Evolutionary conservation across 1,140 invertebrate genomes (phyloP).

Genomic region (Aphelinus certus): DNA sequence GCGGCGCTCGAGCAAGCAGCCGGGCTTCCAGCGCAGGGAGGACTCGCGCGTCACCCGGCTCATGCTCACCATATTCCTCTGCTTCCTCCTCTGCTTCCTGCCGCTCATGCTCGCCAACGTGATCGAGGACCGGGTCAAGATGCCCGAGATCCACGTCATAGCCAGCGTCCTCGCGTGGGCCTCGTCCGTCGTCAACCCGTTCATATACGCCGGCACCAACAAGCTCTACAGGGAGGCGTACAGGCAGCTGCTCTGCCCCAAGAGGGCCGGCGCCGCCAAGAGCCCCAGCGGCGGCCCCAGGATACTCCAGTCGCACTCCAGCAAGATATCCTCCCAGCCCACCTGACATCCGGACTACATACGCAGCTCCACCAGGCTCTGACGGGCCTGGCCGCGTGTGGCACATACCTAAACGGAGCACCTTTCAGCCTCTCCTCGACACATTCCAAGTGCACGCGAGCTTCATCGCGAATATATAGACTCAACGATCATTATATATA

Average conservation of each 20-base stretch:
- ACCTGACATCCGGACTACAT: neutral
- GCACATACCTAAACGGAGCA: too few species aligned
- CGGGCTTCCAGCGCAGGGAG: slow-evolving; percentile 67
- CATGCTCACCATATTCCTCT: slow-evolving; percentile 87
- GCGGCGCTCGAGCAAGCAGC: slow-evolving; percentile 58
- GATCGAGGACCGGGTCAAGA: slow-evolving; percentile 76
- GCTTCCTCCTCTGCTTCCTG: slow-evolving; percentile 84
- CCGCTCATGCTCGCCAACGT: slow-evolving; percentile 89
- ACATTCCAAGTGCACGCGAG: too few species aligned
- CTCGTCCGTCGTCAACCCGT: slow-evolving; percentile 85
- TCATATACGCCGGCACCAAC: slow-evolving; percentile 88
- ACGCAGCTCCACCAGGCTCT: too few species aligned
- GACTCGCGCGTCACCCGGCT: slow-evolving; percentile 82
- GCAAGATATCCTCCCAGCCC: slow-evolving; percentile 55
- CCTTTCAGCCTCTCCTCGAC: too few species aligned
- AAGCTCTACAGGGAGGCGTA: slow-evolving; percentile 83
- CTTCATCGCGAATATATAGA: too few species aligned
- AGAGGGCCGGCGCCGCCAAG: slow-evolving; percentile 41
- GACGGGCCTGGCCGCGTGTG: too few species aligned
- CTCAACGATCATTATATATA: too few species aligned
- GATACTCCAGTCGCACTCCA: slow-evolving; percentile 56
- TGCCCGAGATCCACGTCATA: slow-evolving; percentile 80
- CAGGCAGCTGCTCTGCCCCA: slow-evolving; percentile 70
- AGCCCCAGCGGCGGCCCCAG: slow-evolving; percentile 44
- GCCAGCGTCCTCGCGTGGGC: slow-evolving; percentile 87